Evolutionary conservation across 2,888 invertebrate genomes (phyloP), one percentile per base, ranked within the genome.

Genomic region (Drosophila antonietae): DNA sequence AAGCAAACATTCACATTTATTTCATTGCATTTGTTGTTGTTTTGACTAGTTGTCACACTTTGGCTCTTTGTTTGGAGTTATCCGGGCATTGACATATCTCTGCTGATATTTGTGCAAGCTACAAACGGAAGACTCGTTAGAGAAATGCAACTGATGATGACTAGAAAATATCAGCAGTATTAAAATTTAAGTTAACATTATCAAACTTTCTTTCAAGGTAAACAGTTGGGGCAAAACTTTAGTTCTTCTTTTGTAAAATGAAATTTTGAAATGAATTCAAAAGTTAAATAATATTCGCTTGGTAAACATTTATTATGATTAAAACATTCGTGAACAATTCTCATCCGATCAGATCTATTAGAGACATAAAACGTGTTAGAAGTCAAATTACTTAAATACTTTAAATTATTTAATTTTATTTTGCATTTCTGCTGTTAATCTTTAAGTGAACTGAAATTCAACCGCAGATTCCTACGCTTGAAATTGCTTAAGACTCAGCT

Each of bases 1-100:
- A 77, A 72, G 78, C 81, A 75, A 77, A 76, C 60, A 82, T 55
- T 68, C 83, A 73, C 73, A 88, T 75, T 69, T 60, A 89, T 76
- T 72, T 65, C 55, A 61, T 14, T 46, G 8, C 46, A 39, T 20
- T 33, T 47, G 39, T n/a, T 63, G 51, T 37, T 53, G 44, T 43
- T 66, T 41, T 33, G 23, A 12, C 44, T 47, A 8, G 52, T 46
- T 28, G 52, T 52, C 47, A 31, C 52, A 46, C 52, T 31, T 18
- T 37, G 59, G 12, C 52, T 55, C 47, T 68, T 59, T 62, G 71
- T 51, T 69, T 61, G 33, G 63, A 58, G 57, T 59, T 33, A 47
- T 37, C 59, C 73, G 64, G 78, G 59, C 68, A 66, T 62, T 73
- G 73, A 20, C 58, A 66, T 47, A 44, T 51, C 49, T 65, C 28